These are phyloP conservation scores for Diaphora mendica DNA, from an alignment of 2,888 invertebrate genomes.

Conservation along the genomic window DNA sequence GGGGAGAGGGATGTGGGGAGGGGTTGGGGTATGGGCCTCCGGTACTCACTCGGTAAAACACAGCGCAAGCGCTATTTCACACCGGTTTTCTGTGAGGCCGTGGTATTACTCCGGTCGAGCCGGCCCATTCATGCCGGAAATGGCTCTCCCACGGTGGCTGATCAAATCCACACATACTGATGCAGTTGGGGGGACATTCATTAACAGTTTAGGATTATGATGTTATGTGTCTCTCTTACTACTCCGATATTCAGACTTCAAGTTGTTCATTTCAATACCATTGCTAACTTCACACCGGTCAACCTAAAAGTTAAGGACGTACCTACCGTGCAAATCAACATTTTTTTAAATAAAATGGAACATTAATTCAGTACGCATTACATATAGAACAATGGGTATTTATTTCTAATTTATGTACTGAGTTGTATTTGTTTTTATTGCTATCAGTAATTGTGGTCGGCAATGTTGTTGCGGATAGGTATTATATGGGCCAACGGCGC, in stretches of 20 bases:
- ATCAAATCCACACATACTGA: no score
- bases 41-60: no score
- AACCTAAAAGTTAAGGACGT: not conserved
- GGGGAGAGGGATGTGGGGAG: no score
- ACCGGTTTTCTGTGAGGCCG: no score
- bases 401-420: slow-evolving; percentile 15
- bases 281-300: not conserved
- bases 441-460: slow-evolving; percentile 43
- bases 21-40: no score
- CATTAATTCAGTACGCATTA: not conserved
- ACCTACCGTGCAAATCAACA: not conserved
- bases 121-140: no score
- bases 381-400: slow-evolving; percentile 12
- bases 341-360: not conserved
- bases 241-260: not conserved
- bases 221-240: not conserved
- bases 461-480: slow-evolving; percentile 41
- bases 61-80: no score
- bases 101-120: no score
- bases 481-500: slow-evolving; percentile 35
- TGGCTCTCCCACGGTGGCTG: no score
- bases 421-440: slow-evolving; percentile 36
- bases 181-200: no score
- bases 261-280: not conserved
- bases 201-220: no score